phyloP scores from a whole-genome alignment of 1,140 invertebrate species.

The Cotesia vestalis region DNA sequence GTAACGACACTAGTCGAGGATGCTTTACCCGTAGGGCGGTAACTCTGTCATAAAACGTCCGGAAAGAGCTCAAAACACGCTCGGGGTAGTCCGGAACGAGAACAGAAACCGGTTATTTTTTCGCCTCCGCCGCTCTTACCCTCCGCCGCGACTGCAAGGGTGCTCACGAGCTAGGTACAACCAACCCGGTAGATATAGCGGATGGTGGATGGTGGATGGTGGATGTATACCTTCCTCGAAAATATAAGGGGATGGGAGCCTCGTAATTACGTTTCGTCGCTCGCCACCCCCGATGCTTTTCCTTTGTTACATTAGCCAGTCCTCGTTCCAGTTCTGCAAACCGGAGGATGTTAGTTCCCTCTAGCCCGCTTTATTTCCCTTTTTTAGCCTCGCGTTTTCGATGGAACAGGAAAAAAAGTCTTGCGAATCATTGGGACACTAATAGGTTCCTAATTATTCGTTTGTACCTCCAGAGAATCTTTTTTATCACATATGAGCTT shows the following conservation, averaged over 20 bases:
- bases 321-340: slow-evolving; percentile 16
- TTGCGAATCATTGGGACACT: too few relatives aligned
- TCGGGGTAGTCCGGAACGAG: slow-evolving; percentile 20
- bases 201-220: slow-evolving; percentile 1
- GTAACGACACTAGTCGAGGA: slow-evolving; percentile 16
- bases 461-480: too few relatives aligned
- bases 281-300: slow-evolving; percentile 45
- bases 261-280: slow-evolving; percentile 55
- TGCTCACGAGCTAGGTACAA: slow-evolving; percentile 5
- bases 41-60: slow-evolving; percentile 30
- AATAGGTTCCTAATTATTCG: too few relatives aligned
- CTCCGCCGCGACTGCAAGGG: not conserved
- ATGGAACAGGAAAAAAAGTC: too few relatives aligned
- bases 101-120: slow-evolving; percentile 4
- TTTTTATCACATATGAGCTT: too few relatives aligned
- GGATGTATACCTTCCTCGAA: not conserved
- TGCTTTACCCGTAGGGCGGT: slow-evolving; percentile 11
- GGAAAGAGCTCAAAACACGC: slow-evolving; percentile 28
- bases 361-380: not conserved
- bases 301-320: slow-evolving; percentile 56
- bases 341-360: not conserved
- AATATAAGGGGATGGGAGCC: not conserved
- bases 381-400: not conserved
- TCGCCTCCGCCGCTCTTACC: not conserved
- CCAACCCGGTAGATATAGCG: not conserved